Base-by-base conservation (phyloP, 2,797 vertebrate genomes). In the Botia almorhae region DNA sequence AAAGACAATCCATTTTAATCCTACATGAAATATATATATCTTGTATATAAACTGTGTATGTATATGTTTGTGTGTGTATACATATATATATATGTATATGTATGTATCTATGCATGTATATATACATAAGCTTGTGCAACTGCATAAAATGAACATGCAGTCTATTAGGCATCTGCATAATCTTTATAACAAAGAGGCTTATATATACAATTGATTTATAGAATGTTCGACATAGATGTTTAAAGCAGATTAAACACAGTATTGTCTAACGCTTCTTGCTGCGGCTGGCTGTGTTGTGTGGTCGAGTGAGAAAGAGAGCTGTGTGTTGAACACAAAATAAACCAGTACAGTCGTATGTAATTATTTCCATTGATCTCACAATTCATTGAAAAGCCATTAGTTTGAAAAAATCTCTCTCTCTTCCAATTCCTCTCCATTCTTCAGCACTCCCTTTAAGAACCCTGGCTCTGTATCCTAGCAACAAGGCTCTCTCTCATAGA, bases 1-100 rank as follows among this genome's bases (percentile, higher is more conserved):
- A 90, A 88, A 63, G 88, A 88, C 89, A 87, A 93, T 93, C 90
- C 91, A 91, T 94, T 94, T 93, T 94, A 93, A 91, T 93, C 91
- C 91, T 89, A 87, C 89, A 91, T 90, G 92, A 91, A 93, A n/a
- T n/a, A n/a, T n/a, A n/a, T n/a, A n/a, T n/a, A n/a, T n/a, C n/a
- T n/a, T n/a, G n/a, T n/a, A n/a, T n/a, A n/a, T n/a, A n/a, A n/a
- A n/a, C n/a, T n/a, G n/a, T n/a, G n/a, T n/a, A n/a, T n/a, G n/a
- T n/a, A n/a, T n/a, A n/a, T n/a, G n/a, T n/a, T n/a, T n/a, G n/a
- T n/a, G n/a, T n/a, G n/a, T n/a, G n/a, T n/a, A n/a, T n/a, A n/a
- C n/a, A n/a, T n/a, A n/a, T n/a, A n/a, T n/a, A n/a, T n/a, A n/a
- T n/a, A n/a, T n/a, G n/a, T n/a, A n/a, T n/a, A n/a, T 29, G 29